Base-by-base conservation (phyloP, 2,113 vertebrate genomes). In the Coryphaenoides rupestris region DNA sequence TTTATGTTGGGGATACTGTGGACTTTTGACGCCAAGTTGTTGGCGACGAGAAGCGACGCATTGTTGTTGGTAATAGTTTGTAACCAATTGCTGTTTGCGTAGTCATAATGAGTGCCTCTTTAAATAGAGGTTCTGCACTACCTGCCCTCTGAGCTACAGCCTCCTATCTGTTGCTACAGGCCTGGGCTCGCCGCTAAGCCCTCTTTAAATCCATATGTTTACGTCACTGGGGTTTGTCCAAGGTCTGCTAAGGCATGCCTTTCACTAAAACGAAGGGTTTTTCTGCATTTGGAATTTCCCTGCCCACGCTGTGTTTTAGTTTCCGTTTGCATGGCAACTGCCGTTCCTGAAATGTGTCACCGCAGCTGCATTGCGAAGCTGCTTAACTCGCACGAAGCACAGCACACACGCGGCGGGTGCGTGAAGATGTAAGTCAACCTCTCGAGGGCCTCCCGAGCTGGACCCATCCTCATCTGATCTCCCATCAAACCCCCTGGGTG, bases 241-340 rank as follows among this genome's bases (percentile, higher is more conserved):
- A 62, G 71, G 46, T 67, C 52, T 60, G 70, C 68, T 69, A 62
- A 54, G 62, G 62, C 66, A 69, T 14, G 52, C 68, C 74, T 79
- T 79, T 52, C 16, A 58, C 62, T 62, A 74, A 81, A 78, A 75
- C 65, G 47, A 21, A 70, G 69, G 77, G 70, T 63, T 79, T 84
- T 79, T 70, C 76, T 66, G 2, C 76, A 49, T 60, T 28, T 75
- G 75, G 59, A 77, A 68, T 73, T 64, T 67, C 68, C 55, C 69
- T 61, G 67, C 24, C 46, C 68, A 66, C 60, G 26, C 64, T 17
- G 24, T 73, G 40, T 73, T 62, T 55, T 46, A 58, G 17, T 58
- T 47, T 45, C 62, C 73, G 60, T 72, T 59, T 67, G 23, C 52
- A 50, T 50, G 49, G 49, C 15, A 55, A 21, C 19, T 55, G 53